phyloP scores from a whole-genome alignment of 2,888 invertebrate species.

The Entomobrya multifasciata region DNA sequence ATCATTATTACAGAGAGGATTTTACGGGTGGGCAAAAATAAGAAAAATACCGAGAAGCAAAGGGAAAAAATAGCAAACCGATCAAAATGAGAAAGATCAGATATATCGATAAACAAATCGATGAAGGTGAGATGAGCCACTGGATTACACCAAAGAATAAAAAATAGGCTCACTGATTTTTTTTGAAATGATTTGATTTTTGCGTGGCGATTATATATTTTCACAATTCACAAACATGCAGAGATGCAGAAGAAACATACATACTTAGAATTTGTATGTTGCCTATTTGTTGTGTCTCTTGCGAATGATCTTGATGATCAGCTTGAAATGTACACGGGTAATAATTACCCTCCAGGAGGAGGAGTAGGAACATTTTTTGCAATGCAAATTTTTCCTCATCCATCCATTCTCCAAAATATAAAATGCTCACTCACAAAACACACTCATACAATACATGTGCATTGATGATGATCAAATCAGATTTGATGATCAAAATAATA shows the following conservation, averaged over 20 bases:
- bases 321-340: slow-evolving; percentile 31
- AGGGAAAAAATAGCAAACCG: not conserved
- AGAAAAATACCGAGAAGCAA: slow-evolving; percentile 14
- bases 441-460: too few relatives aligned
- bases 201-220: slow-evolving; percentile 2
- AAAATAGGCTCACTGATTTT: slow-evolving; percentile 1
- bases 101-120: not conserved
- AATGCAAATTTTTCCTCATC: slow-evolving; percentile 45
- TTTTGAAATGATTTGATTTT: not conserved
- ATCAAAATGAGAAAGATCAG: not conserved
- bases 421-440: too few relatives aligned
- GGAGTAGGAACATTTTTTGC: slow-evolving; percentile 43
- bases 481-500: not conserved
- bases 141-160: slow-evolving; percentile 55
- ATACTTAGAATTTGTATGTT: not conserved
- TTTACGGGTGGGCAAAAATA: slow-evolving; percentile 60
- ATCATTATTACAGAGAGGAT: not conserved
- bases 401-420: not conserved
- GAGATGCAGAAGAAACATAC: not conserved
- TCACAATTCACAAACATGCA: not conserved
- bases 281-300: slow-evolving; percentile 32
- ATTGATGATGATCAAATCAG: too few relatives aligned
- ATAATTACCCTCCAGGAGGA: slow-evolving; percentile 47
- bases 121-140: slow-evolving; percentile 50
- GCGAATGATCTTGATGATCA: slow-evolving; percentile 36